phyloP scores from a whole-genome alignment of 1,140 invertebrate species.

The Bombus superbus region DNA sequence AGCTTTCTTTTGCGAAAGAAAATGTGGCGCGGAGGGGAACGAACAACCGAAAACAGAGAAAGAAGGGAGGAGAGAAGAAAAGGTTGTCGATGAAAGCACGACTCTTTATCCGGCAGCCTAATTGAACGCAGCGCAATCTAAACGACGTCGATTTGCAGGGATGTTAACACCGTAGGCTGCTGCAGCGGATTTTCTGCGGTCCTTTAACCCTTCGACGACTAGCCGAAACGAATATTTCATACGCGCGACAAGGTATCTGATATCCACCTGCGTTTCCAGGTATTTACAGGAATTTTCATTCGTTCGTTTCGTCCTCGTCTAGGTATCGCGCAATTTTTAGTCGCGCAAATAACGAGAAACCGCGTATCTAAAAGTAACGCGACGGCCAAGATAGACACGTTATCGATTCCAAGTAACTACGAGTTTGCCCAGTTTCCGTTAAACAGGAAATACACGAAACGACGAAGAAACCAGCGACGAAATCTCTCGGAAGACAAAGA shows the following conservation, averaged over 20 bases:
- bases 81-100: conserved; percentile 29
- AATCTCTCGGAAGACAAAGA: no score
- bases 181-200: conserved; percentile 52
- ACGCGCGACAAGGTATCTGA: no score
- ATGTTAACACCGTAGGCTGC: conserved; percentile 42
- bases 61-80: conserved; percentile 13
- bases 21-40: conserved; percentile 27
- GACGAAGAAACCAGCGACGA: neutral
- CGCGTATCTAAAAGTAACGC: no score
- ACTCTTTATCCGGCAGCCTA: conserved; percentile 61
- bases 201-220: conserved; percentile 45
- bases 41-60: conserved; percentile 37
- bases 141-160: conserved; percentile 70
- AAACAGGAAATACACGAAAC: no score
- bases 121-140: conserved; percentile 72
- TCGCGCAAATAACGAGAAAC: neutral
- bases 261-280: no score
- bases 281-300: no score
- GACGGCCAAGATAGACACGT: no score
- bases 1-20: neutral
- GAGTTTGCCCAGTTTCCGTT: no score
- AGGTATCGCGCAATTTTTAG: neutral
- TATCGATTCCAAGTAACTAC: no score
- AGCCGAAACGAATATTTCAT: neutral
- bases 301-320: no score